Conservation (phyloP, 92 coral and sea anemone genomes). For the Bergia sp. region DNA sequence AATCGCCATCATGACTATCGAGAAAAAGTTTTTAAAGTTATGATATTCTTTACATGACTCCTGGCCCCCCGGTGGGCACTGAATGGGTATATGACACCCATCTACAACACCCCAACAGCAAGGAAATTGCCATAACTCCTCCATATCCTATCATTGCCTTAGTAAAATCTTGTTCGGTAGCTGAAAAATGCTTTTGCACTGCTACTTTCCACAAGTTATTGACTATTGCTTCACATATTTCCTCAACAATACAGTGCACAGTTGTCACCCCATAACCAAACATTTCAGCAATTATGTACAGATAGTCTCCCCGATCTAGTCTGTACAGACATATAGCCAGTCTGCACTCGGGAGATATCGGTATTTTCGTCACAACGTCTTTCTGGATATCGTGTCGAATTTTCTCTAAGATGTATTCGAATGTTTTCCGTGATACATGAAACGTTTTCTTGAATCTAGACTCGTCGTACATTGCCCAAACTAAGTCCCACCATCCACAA, state of each 20-base stretch:
- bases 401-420: conserved; percentile 47
- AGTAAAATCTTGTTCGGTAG: conserved; percentile 44
- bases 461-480: conserved; percentile 54
- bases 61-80: conserved; percentile 57
- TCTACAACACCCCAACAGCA: conserved; percentile 53
- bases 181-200: conserved; percentile 43
- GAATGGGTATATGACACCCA: conserved; percentile 58
- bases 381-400: conserved; percentile 49
- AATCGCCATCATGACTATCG: conserved; percentile 44
- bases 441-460: background rate
- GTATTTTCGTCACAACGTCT: conserved; percentile 46
- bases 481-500: conserved; percentile 53
- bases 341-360: conserved; percentile 58
- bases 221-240: conserved; percentile 53
- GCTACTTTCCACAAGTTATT: conserved; percentile 55
- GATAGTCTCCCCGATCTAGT: conserved; percentile 51
- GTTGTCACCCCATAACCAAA: conserved; percentile 48
- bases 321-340: conserved; percentile 57
- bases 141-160: conserved; percentile 53
- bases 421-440: conserved; percentile 57
- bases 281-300: conserved; percentile 52
- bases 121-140: conserved; percentile 54
- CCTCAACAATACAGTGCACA: conserved; percentile 50
- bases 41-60: conserved; percentile 48
- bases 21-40: conserved; percentile 52